phyloP scores from a whole-genome alignment of 2,113 vertebrate genomes.

The Corythornis vintsioides region DNA sequence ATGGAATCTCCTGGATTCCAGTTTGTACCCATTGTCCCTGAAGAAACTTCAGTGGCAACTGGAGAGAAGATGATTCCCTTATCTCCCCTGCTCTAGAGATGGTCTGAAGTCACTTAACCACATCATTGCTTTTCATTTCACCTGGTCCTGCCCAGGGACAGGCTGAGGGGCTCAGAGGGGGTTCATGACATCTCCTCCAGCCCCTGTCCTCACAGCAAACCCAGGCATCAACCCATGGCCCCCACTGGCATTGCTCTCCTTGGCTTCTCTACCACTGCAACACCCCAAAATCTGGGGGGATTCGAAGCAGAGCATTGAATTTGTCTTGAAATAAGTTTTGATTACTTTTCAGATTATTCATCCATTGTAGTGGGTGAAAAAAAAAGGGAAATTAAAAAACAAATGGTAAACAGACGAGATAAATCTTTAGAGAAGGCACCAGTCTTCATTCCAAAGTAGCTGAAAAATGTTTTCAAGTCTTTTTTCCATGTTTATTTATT shows the following conservation, averaged over 20 bases:
- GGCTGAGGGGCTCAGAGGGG: neutral
- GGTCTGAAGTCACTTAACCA: neutral
- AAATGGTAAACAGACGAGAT: neutral
- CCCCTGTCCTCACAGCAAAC: neutral
- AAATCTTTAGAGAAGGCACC: neutral
- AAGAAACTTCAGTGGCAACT: neutral
- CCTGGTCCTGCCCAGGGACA: neutral
- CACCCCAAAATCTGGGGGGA: neutral
- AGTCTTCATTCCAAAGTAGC: neutral
- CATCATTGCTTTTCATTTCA: fast-evolving
- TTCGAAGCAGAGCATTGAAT: neutral
- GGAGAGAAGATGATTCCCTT: neutral
- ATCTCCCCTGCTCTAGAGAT: neutral
- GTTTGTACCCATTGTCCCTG: neutral
- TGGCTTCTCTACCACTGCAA: neutral
- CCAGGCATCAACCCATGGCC: fast-evolving
- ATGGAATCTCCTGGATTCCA: neutral
- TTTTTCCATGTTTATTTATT: neutral
- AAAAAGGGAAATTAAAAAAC: neutral
- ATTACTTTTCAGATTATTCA: neutral
- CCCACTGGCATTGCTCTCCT: fast-evolving
- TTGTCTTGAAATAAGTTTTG: neutral
- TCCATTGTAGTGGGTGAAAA: fast-evolving
- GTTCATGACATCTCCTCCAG: neutral
- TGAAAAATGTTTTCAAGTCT: neutral